phyloP scores from a whole-genome alignment of 2,888 invertebrate species.

The Lingula anatina region DNA sequence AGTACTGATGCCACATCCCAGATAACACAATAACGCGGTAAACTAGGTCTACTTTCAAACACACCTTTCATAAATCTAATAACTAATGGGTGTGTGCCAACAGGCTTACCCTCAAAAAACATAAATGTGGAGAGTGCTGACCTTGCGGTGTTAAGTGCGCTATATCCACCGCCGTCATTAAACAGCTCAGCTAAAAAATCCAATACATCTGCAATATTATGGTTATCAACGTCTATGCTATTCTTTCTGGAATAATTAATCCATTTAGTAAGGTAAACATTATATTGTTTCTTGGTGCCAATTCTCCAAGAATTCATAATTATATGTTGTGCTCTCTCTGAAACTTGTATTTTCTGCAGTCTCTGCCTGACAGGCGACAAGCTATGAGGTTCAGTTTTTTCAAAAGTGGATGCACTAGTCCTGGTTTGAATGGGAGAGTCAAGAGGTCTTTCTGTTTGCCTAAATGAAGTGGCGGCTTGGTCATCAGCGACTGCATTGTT shows the following conservation, averaged over 20 bases:
- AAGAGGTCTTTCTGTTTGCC: not conserved
- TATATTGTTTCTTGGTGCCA: conserved; percentile 5
- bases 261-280: conserved; percentile 4
- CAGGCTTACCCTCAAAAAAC: not conserved
- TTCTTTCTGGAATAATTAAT: not conserved
- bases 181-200: not conserved
- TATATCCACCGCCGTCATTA: not conserved
- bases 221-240: not conserved
- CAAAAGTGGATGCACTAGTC: not conserved
- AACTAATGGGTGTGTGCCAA: not conserved
- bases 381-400: not conserved
- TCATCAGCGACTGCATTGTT: not conserved
- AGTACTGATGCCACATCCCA: conserved; percentile 13
- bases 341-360: not conserved
- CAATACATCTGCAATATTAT: not conserved
- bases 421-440: not conserved
- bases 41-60: conserved; percentile 8
- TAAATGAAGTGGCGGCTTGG: not conserved
- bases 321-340: not conserved
- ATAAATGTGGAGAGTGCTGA: conserved; percentile 1
- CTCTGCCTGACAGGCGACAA: conserved; percentile 4
- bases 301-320: conserved; percentile 3
- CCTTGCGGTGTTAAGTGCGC: conserved; percentile 3
- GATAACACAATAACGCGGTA: conserved; percentile 10
- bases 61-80: conserved; percentile 11